Percentiles rank a stretch among this genome's conserved stretches.
These are phyloP conservation scores for Drosophila elegans DNA, from an alignment of 1,140 invertebrate species.

Conservation along the genomic window DNA sequence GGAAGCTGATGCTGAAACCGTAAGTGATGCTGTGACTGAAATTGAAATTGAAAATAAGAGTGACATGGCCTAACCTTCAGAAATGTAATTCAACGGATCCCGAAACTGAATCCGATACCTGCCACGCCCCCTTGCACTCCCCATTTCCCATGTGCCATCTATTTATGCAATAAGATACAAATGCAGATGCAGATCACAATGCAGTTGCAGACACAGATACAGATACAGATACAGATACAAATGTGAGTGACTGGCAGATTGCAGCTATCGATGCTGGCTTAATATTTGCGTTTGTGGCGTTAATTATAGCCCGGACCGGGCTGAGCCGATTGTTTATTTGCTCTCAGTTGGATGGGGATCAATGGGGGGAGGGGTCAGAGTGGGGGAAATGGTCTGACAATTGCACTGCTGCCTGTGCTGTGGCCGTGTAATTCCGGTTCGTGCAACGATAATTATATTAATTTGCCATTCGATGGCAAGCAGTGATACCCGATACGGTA, in stretches of 20 bases:
- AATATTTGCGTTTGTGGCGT: constrained; percentile 83
- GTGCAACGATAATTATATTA: constrained; percentile 83
- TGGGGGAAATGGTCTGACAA: constrained; percentile 27
- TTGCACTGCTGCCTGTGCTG: constrained; percentile 40
- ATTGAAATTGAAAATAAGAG: constrained; percentile 7
- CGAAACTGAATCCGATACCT: neutral
- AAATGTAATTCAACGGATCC: neutral
- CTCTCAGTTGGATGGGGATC: constrained; percentile 14
- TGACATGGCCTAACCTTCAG: constrained; percentile 14
- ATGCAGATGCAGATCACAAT: constrained; percentile 20
- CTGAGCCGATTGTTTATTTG: constrained; percentile 71
- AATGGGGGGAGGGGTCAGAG: constrained; percentile 4
- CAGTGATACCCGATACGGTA: constrained; percentile 40
- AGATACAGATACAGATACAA: constrained; percentile 2
- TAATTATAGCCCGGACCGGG: constrained; percentile 58
- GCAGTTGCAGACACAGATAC: constrained; percentile 7
- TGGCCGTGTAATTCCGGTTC: constrained; percentile 75
- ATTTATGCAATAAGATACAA: constrained; percentile 33
- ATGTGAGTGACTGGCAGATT: constrained; percentile 50
- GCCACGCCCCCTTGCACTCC: neutral
- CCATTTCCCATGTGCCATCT: constrained; percentile 3
- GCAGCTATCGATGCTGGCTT: constrained; percentile 64
- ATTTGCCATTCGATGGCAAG: constrained; percentile 80
- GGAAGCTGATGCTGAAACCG: constrained; percentile 1
- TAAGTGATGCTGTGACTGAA: constrained; percentile 3